Conservation (phyloP, 2,797 vertebrate species). For the Chrosomus eos region DNA sequence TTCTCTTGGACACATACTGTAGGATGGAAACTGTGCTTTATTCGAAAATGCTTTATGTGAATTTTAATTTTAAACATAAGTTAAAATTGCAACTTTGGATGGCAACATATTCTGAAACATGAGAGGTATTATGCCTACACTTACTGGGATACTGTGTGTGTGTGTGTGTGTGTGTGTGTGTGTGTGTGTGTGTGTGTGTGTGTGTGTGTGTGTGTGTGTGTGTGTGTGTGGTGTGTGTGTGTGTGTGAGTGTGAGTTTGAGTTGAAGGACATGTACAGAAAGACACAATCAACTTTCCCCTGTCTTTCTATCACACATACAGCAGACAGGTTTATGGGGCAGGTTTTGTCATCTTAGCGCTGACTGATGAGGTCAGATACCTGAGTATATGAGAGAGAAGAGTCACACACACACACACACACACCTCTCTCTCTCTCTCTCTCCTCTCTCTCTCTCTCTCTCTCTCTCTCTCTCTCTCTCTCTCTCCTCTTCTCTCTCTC, state of each 20-base stretch:
- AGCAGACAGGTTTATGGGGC: not conserved
- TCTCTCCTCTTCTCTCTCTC: no score
- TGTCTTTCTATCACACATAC: conserved; percentile 14
- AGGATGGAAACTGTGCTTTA: not conserved
- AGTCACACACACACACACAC: not conserved
- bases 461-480: no score
- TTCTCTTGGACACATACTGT: not conserved
- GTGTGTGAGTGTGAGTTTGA: not conserved
- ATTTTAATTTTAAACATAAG: not conserved
- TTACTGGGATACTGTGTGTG: not conserved
- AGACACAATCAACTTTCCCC: conserved; percentile 32
- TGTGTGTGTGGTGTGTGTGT: not conserved
- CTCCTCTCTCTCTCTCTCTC: no score
- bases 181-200: not conserved
- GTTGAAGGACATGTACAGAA: conserved; percentile 29
- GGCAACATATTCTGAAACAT: not conserved
- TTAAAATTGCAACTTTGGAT: not conserved
- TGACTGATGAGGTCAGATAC: conserved; percentile 37
- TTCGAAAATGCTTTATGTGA: not conserved
- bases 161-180: not conserved
- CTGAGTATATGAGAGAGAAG: conserved; percentile 1
- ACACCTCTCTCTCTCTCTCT: not conserved
- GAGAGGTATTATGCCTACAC: not conserved
- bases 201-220: not conserved
- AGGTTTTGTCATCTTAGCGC: conserved; percentile 7